These are phyloP conservation scores for Tenthredo notha DNA, from an alignment of 2,888 invertebrate genomes.

Conservation along the genomic window DNA sequence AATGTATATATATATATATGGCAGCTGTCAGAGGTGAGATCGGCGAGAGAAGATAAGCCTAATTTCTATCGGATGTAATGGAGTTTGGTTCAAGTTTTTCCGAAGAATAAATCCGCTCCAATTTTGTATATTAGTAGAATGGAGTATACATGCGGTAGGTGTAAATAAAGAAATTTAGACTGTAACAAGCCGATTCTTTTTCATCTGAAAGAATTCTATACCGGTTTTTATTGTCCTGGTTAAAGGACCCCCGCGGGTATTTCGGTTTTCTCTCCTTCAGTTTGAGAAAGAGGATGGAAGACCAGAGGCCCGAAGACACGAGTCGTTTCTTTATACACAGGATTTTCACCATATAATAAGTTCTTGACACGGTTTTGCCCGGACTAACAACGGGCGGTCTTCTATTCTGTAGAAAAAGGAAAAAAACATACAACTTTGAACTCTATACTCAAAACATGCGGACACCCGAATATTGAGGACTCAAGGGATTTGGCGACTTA, in stretches of 20 bases:
- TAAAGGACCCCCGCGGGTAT: constrained; percentile 12
- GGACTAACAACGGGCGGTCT: constrained; percentile 74
- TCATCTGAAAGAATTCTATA: background rate
- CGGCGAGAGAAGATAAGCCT: constrained; percentile 72
- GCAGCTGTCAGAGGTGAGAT: constrained; percentile 62
- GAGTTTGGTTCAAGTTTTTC: constrained; percentile 40
- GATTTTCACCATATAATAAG: constrained; percentile 42
- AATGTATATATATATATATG: too few relatives aligned
- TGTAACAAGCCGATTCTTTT: background rate
- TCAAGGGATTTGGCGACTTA: background rate
- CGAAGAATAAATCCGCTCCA: constrained; percentile 71
- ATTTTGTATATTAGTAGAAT: constrained; percentile 63
- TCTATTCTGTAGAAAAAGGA: background rate
- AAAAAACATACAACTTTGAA: background rate
- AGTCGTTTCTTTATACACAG: background rate
- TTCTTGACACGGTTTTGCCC: constrained; percentile 71
- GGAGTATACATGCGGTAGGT: background rate
- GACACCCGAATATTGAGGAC: background rate
- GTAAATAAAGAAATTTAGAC: constrained; percentile 30
- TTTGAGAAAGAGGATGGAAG: background rate
- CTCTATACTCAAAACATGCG: background rate
- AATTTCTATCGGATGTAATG: constrained; percentile 68
- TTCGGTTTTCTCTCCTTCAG: background rate
- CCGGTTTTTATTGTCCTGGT: background rate
- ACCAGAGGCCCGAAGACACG: background rate